Evolutionary conservation across 53 echinoderm and acorn worm genomes (phyloP), one percentile per base, ranked within the genome.

Genomic region (Temnopleurus reevesii): DNA sequence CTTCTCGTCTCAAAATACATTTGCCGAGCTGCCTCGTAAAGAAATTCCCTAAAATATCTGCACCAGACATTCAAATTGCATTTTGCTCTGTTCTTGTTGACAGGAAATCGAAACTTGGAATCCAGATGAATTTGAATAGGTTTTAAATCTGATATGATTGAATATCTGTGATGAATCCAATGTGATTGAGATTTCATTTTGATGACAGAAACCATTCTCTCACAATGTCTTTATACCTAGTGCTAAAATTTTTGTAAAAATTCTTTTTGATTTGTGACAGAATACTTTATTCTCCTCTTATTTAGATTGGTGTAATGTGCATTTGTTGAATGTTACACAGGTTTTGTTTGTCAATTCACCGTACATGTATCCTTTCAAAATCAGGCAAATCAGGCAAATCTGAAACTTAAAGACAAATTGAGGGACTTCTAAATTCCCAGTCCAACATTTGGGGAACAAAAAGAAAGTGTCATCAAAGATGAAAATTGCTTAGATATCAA

Each of bases 91-190:
- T 24, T 77, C 10, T 36, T 28, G 24, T 77, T 44, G 24, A 77
- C 77, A 45, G 23, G 24, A 45, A 23, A 77, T 77, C 44, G 45
- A 43, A 77, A 77, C 25, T 77, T 12, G 12, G 34, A 25, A 19
- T 45, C 25, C 21, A 66, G 15, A 31, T 63, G 45, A 77, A 77
- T 24, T 21, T 45, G 44, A 77, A 77, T 45, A 45, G 43, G 7
- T 1, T 66, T 66, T 77, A 45, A 77, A 77, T 77, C 77, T 77
- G 63, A 63, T 63, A 63, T 63, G 34, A 63, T 33, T 63, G 63
- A 63, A 63, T 34, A 4, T 8, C 63, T 13, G 18, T 4, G 23
- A 12, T 12, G 13, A 63, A 63, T 31, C 63, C 17, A 34, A 63
- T 63, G 18, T 63, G 33, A 17, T 33, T 63, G 31, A 31, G 34